Conservation (phyloP, 2,797 vertebrate genomes). For the Melanotaenia boesemani region DNA sequence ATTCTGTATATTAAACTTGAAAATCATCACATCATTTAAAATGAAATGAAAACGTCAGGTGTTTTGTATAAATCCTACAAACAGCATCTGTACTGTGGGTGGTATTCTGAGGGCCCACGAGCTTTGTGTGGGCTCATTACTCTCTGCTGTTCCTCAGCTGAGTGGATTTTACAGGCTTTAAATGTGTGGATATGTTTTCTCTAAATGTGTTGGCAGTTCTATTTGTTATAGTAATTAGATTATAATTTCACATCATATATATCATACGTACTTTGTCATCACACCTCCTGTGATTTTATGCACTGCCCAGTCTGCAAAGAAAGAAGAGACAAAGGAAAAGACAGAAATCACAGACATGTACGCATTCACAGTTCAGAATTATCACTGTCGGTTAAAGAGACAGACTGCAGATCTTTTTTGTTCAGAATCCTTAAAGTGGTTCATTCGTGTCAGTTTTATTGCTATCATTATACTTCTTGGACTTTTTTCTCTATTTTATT, state of each 20-base stretch:
- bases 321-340: not conserved
- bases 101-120: too few species aligned
- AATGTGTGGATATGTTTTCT: conserved; percentile 6
- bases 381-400: conserved; percentile 6
- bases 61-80: too few species aligned
- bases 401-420: conserved; percentile 13
- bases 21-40: too few species aligned
- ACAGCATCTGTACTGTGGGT: too few species aligned
- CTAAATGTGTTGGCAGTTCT: not conserved
- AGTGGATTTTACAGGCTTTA: conserved; percentile 11
- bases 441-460: conserved; percentile 26
- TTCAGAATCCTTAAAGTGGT: conserved; percentile 11
- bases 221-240: conserved; percentile 2
- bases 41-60: too few species aligned
- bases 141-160: not conserved
- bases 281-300: not conserved
- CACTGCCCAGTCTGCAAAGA: not conserved
- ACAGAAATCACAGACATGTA: too few species aligned
- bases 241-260: conserved; percentile 8
- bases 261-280: conserved; percentile 3
- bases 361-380: not conserved
- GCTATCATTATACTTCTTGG: too few species aligned
- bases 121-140: too few species aligned
- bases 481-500: not conserved
- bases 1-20: too few species aligned